A percentile compares a stretch with the other conserved stretches of the same genome.
phyloP scores from a whole-genome alignment of 2,113 vertebrate species.

The Agapornis roseicollis region DNA sequence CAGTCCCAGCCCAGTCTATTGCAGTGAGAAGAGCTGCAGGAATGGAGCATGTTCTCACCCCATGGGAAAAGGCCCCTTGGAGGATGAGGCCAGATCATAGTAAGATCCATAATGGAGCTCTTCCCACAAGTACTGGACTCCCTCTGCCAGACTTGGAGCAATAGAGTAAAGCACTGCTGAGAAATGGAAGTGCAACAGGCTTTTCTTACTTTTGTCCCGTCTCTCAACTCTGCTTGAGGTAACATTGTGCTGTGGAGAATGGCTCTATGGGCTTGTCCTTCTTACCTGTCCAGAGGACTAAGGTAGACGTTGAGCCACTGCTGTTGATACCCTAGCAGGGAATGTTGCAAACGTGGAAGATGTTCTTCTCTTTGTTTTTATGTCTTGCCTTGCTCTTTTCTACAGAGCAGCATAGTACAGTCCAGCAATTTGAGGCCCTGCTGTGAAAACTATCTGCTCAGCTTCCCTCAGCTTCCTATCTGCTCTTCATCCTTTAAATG shows the following conservation, averaged over 20 bases:
- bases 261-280: background rate
- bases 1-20: background rate
- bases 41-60: background rate
- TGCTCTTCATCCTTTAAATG: background rate
- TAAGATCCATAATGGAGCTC: background rate
- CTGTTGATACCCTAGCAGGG: background rate
- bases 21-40: background rate
- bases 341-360: background rate
- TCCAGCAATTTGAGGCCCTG: background rate
- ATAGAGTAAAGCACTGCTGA: background rate
- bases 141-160: background rate
- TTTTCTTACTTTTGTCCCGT: background rate
- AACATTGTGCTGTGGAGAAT: background rate
- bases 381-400: background rate
- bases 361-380: background rate
- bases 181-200: background rate
- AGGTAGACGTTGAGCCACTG: background rate
- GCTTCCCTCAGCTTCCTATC: background rate
- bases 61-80: background rate
- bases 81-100: background rate
- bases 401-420: background rate
- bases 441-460: background rate
- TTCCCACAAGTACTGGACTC: background rate
- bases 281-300: background rate
- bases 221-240: background rate